Evolutionary conservation across 2,797 vertebrate species (phyloP), one percentile per base, ranked within the genome.

Genomic region (Phataginus tetradactyla): DNA sequence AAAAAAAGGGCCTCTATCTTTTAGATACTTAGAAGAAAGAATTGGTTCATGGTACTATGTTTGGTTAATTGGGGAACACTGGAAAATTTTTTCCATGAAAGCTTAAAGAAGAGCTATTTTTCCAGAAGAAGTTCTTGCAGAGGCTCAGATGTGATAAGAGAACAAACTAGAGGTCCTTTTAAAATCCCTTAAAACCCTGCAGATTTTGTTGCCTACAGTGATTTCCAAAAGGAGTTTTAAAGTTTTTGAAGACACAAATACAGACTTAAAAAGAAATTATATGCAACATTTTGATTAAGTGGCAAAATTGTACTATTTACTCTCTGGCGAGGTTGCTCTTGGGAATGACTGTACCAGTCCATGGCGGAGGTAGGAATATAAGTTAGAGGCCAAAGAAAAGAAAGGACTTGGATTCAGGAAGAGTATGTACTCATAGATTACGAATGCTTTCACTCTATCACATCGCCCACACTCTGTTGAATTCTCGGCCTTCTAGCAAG

Each of bases 71-170:
- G 80, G 83, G 27, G 45, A 53, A 90, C 27, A 27, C 6, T 69
- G 93, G 49, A 88, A 75, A 21, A 17, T 71, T 71, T 85, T 86
- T 94, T 66, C 53, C 51, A 42, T 39, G n/a, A 17, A 92, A 77
- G 32, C 34, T 90, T 95, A 83, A 80, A 71, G 42, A 93, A 68
- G 74, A 90, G 64, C 88, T 27, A 86, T 80, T 66, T 97, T 86
- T 95, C 94, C 75, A 45, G n/a, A 94, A 92, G 51, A 61, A 92
- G 75, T 95, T 85, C 42, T 80, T 90, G 17, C 78, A 84, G 78
- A 92, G 77, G 91, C 39, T 95, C 59, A 74, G 71, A 78, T 78
- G 59, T 72, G 63, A 34, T 69, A 74, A 86, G 86, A 95, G 9
- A 90, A 85, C 85, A 95, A 90, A 25, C n/a, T 39, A 91, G 6